phyloP scores from a whole-genome alignment of 2,797 vertebrate genomes.

The Tamandua tetradactyla region DNA sequence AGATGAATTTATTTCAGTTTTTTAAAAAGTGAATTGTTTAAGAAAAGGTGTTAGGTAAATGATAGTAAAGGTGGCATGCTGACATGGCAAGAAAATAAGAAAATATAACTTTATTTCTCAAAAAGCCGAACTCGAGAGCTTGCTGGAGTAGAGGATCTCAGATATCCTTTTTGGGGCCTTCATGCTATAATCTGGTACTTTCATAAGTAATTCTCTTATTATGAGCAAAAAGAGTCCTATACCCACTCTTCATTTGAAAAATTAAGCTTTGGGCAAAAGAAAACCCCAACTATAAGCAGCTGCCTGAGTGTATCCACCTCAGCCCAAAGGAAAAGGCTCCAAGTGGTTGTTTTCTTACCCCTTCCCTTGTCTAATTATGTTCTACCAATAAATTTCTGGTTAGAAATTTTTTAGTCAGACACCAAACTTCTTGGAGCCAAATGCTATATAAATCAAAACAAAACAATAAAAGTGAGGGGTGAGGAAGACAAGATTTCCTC shows the following conservation, averaged over 20 bases:
- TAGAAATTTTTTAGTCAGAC: conserved; percentile 37
- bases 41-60: too few relatives aligned
- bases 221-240: neutral
- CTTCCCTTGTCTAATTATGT: conserved; percentile 44
- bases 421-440: conserved; percentile 43
- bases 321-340: conserved; percentile 7
- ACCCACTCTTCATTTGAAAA: neutral
- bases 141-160: neutral
- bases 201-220: neutral
- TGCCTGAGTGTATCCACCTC: neutral
- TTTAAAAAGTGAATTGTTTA: neutral
- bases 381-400: conserved; percentile 42
- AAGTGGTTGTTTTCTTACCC: conserved; percentile 55
- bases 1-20: neutral
- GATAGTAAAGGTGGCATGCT: neutral
- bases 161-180: neutral
- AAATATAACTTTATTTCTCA: conserved; percentile 20
- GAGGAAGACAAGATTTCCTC: conserved; percentile 40
- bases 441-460: conserved; percentile 52
- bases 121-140: neutral
- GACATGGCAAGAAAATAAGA: neutral
- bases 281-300: neutral
- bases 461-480: conserved; percentile 22
- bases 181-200: neutral
- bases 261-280: neutral